Conservation (phyloP, 1,140 invertebrate genomes). For the Dendroctonus valens region DNA sequence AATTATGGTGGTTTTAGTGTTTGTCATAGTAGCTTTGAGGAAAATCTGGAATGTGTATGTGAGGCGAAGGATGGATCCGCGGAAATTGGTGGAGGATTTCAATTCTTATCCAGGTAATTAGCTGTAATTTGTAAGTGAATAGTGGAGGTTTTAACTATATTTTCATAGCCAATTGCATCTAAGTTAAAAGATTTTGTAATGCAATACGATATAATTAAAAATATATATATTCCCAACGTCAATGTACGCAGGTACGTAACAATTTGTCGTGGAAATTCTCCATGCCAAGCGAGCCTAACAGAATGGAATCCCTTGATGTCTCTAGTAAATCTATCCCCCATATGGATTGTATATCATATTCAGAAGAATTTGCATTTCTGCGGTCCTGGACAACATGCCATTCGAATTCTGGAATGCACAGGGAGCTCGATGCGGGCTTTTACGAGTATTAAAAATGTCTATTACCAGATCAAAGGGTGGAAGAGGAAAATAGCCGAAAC, state of each 20-base stretch:
- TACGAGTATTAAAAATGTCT: too few species aligned
- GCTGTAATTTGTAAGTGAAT: too few species aligned
- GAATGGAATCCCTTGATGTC: neutral
- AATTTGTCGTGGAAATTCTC: slow-evolving; percentile 2
- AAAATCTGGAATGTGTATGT: slow-evolving; percentile 15
- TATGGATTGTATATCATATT: slow-evolving; percentile 5
- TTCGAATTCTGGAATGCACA: slow-evolving; percentile 9
- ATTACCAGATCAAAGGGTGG: too few species aligned
- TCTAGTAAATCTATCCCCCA: slow-evolving; percentile 1
- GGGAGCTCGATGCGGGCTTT: neutral
- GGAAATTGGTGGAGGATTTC: slow-evolving; percentile 60
- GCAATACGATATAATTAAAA: too few species aligned
- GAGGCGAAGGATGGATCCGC: slow-evolving; percentile 52
- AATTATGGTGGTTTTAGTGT: slow-evolving; percentile 53
- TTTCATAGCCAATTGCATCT: too few species aligned
- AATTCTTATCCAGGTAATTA: slow-evolving; percentile 46
- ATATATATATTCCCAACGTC: neutral
- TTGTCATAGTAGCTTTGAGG: slow-evolving; percentile 45
- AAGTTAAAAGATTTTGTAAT: too few species aligned
- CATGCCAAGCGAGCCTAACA: neutral
- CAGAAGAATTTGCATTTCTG: slow-evolving; percentile 4
- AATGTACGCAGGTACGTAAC: neutral
- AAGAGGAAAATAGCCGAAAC: too few species aligned
- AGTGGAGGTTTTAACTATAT: too few species aligned
- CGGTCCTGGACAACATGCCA: slow-evolving; percentile 9